phyloP scores from a whole-genome alignment of 2,113 vertebrate genomes.

The Noturus placidus region DNA sequence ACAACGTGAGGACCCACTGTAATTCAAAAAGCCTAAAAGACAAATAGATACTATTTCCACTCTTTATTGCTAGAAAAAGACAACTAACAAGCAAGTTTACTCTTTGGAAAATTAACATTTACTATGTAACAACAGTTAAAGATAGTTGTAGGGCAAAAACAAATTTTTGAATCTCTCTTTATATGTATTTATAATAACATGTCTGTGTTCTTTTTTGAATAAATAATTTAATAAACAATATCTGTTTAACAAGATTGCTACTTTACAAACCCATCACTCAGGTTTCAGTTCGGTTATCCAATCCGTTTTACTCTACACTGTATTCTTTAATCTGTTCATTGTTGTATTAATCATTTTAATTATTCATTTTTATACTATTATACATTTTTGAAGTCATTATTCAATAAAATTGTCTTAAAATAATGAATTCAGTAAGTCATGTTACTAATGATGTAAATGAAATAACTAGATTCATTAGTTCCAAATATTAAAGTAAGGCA shows the following conservation, averaged over 20 bases:
- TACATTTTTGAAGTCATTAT: neutral
- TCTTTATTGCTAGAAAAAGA: neutral
- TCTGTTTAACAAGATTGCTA: neutral
- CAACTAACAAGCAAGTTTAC: neutral
- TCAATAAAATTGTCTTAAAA: neutral
- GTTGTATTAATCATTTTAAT: neutral
- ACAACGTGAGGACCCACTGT: neutral
- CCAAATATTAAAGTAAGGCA: neutral
- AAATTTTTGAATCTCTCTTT: neutral
- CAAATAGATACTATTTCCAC: neutral
- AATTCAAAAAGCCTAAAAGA: neutral
- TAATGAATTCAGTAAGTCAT: neutral
- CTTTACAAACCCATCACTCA: neutral
- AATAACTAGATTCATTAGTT: neutral
- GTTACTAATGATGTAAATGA: neutral
- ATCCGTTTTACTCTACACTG: neutral
- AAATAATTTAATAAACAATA: neutral
- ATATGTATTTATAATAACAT: neutral
- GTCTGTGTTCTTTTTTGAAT: neutral
- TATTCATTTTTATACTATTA: neutral
- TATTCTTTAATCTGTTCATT: neutral
- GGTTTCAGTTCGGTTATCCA: neutral
- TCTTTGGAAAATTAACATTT: neutral
- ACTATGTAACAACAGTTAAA: neutral
- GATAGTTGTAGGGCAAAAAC: neutral